Base-by-base conservation (phyloP, 2,888 invertebrate genomes). In the Oasisia sp. region DNA sequence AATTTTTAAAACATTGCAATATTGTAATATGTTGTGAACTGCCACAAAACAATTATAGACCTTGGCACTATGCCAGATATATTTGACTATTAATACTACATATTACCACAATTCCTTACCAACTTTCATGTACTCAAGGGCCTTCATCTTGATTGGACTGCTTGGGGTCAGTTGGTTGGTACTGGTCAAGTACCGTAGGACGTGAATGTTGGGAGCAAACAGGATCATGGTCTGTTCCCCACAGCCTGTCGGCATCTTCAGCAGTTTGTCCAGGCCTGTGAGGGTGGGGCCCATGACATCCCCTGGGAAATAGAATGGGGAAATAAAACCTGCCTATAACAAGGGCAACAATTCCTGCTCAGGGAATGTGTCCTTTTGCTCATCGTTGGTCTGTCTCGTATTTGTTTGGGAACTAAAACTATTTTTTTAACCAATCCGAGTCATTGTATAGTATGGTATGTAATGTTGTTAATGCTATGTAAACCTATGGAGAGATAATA, bases 191-290 rank as follows among this genome's bases (percentile, higher is more conserved):
- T 97, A 98, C 91, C 97, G 96, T 89, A 98, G 96, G 0, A 98
- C 97, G 93, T 97, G 97, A 89, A 98, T 97, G 95, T 98, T 98
- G 0, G 98, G 98, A 0, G 98, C 97, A 93, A 98, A 97, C 0
- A 97, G 97, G 8, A 98, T 97, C 98, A 98, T 98, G 95, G 98
- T 98, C 97, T 98, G 98, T 95, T 98, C 98, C 0, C 98, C 98
- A 95, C 98, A 98, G 0, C 98, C 98, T 91, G 97, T 97, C 0
- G 98, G 98, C 91, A 98, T 96, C 19, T 96, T 95, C 1, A 98
- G 97, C 14, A 98, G 96, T 9, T 97, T 97, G 91, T 98, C 97
- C 0, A 98, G 96, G 92, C 96, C 96, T 19, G 95, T 94, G 89
- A 96, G 93, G 3, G 96, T 95, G 12, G 96, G 95, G 0, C 96